These are phyloP conservation scores for Aethina tumida DNA, from an alignment of 1,140 invertebrate genomes.

Conservation along the genomic window DNA sequence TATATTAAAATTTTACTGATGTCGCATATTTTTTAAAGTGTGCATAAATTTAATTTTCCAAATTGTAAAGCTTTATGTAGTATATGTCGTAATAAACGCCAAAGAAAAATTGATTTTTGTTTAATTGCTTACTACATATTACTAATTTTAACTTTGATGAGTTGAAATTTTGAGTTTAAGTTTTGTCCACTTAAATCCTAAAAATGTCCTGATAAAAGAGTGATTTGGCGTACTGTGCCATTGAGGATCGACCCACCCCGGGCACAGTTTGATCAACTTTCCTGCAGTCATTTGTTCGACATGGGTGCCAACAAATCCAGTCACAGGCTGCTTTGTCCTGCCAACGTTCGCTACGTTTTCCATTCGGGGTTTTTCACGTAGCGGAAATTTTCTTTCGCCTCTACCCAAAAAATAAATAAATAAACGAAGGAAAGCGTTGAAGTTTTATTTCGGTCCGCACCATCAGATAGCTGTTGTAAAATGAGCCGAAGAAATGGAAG, in stretches of 20 bases:
- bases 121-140: too few species aligned
- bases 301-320: constrained; percentile 35
- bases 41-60: too few species aligned
- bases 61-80: too few species aligned
- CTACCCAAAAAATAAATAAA: constrained; percentile 1
- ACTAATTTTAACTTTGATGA: too few species aligned
- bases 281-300: constrained; percentile 35
- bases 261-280: constrained; percentile 32
- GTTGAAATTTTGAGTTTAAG: too few species aligned
- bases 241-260: constrained; percentile 25
- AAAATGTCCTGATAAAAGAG: too few species aligned
- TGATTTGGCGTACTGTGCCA: too few species aligned
- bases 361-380: constrained; percentile 13
- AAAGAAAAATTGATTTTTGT: too few species aligned
- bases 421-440: constrained; percentile 9
- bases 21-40: too few species aligned
- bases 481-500: constrained; percentile 5
- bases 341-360: constrained; percentile 20
- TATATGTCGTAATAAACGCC: too few species aligned
- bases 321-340: constrained; percentile 26
- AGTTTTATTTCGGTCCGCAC: constrained; percentile 12
- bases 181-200: too few species aligned
- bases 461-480: constrained; percentile 5
- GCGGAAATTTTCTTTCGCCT: constrained; percentile 13
- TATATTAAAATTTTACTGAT: too few species aligned